Evolutionary conservation across 2,888 invertebrate species (phyloP).

Genomic region (Oxyteleia sp.): DNA sequence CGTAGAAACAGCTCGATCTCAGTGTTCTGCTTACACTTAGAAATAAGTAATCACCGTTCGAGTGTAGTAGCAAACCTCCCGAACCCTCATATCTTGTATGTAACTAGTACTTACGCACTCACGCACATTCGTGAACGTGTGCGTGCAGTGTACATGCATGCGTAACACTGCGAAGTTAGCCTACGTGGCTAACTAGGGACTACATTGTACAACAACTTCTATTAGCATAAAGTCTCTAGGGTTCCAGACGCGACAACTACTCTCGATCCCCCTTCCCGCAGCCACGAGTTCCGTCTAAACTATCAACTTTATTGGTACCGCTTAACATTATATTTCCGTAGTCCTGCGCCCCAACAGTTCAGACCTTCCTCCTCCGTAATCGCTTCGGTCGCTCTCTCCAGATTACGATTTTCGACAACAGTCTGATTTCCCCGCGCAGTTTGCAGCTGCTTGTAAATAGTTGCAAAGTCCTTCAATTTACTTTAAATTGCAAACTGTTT

Average conservation of each 20-base stretch:
- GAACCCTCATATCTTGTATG: constrained; percentile 45
- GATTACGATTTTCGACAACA: constrained; percentile 34
- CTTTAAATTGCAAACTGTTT: constrained; percentile 19
- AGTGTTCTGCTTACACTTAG: constrained; percentile 75
- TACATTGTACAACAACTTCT: constrained; percentile 80
- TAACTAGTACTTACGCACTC: constrained; percentile 49
- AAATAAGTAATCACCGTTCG: constrained; percentile 77
- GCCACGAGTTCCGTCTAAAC: constrained; percentile 78
- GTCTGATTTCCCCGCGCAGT: not conserved
- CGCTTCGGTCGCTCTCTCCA: constrained; percentile 28
- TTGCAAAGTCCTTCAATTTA: constrained; percentile 28
- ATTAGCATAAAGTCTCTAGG: constrained; percentile 83
- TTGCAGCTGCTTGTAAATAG: constrained; percentile 23
- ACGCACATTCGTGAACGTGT: constrained; percentile 31
- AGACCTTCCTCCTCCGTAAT: constrained; percentile 23
- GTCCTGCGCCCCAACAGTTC: constrained; percentile 10
- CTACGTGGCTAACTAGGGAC: constrained; percentile 70
- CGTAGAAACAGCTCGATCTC: constrained; percentile 58
- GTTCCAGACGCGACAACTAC: constrained; percentile 82
- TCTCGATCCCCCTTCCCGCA: constrained; percentile 70
- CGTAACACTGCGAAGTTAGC: constrained; percentile 44
- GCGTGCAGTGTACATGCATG: constrained; percentile 22
- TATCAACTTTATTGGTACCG: constrained; percentile 81
- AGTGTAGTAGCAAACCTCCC: constrained; percentile 61
- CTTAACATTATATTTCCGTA: constrained; percentile 76